Conservation (phyloP, 2,888 invertebrate genomes). For the Peribatodes rhomboidaria region DNA sequence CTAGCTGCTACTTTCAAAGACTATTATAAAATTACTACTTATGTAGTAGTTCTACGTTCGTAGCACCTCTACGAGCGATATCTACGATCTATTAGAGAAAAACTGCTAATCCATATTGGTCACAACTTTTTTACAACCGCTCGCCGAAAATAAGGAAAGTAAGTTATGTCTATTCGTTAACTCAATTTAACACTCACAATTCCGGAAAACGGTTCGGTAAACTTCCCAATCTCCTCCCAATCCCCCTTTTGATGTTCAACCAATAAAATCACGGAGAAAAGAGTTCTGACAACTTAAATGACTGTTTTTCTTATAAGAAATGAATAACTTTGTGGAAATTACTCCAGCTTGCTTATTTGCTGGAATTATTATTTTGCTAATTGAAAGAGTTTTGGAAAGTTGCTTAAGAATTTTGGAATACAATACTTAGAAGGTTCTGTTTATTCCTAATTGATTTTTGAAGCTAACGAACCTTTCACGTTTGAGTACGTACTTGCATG, state of each 20-base stretch:
- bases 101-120: background rate
- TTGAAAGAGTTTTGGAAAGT: conserved; percentile 14
- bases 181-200: conserved; percentile 52
- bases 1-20: too few relatives aligned
- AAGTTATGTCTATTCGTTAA: conserved; percentile 51
- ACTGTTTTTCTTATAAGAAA: conserved; percentile 18
- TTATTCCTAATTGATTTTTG: background rate
- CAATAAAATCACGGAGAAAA: conserved; percentile 33
- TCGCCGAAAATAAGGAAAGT: conserved; percentile 47
- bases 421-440: background rate
- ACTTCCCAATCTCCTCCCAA: conserved; percentile 44
- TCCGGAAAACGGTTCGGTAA: conserved; percentile 36
- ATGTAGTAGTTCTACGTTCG: too few relatives aligned
- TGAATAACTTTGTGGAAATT: conserved; percentile 21
- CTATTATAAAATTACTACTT: too few relatives aligned
- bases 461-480: too few relatives aligned
- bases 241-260: conserved; percentile 27
- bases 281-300: conserved; percentile 29
- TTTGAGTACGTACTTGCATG: too few relatives aligned
- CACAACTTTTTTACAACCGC: conserved; percentile 46
- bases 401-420: conserved; percentile 1
- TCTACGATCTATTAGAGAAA: background rate
- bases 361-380: conserved; percentile 10
- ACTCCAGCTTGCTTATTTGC: conserved; percentile 7
- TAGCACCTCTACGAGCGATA: background rate